Evolutionary conservation across 2,797 vertebrate genomes (phyloP).

Genomic region (Distichodus sexfasciatus): DNA sequence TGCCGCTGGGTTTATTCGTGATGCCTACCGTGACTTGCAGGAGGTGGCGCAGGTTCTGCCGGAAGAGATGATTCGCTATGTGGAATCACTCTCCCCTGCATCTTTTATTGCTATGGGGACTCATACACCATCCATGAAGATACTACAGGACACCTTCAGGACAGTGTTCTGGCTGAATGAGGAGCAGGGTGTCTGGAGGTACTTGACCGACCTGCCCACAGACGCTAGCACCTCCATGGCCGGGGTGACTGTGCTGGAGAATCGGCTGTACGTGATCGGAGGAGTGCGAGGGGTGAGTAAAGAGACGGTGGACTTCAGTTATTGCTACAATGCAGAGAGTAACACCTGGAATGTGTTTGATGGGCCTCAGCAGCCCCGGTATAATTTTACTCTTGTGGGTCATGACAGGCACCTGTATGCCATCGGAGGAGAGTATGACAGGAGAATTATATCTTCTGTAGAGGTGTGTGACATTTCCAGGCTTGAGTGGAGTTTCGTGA

Average conservation of each 20-base stretch:
- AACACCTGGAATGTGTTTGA: constrained; percentile 81
- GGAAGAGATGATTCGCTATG: constrained; percentile 75
- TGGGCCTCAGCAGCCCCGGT: constrained; percentile 86
- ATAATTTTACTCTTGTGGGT: constrained; percentile 83
- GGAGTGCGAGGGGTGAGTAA: constrained; percentile 86
- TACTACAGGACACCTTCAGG: constrained; percentile 83
- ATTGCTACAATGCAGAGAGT: constrained; percentile 82
- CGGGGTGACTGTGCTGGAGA: constrained; percentile 85
- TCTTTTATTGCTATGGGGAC: constrained; percentile 85
- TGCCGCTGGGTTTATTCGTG: constrained; percentile 83
- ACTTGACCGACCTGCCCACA: constrained; percentile 84
- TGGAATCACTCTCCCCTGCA: constrained; percentile 77
- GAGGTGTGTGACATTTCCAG: constrained; percentile 77
- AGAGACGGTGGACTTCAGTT: constrained; percentile 83
- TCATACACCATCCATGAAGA: constrained; percentile 83
- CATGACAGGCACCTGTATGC: constrained; percentile 83
- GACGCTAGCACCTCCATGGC: constrained; percentile 91
- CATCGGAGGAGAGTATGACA: constrained; percentile 84
- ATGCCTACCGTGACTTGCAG: constrained; percentile 74
- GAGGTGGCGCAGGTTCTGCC: constrained; percentile 71
- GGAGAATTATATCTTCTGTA: constrained; percentile 76
- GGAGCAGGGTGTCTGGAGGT: constrained; percentile 81
- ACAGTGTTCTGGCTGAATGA: constrained; percentile 89
- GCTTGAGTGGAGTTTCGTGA: constrained; percentile 79
- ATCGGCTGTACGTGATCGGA: constrained; percentile 89